Evolutionary conservation across 2,888 invertebrate species (phyloP), one percentile per base, ranked within the genome.

Genomic region (Sphinx pinastri): DNA sequence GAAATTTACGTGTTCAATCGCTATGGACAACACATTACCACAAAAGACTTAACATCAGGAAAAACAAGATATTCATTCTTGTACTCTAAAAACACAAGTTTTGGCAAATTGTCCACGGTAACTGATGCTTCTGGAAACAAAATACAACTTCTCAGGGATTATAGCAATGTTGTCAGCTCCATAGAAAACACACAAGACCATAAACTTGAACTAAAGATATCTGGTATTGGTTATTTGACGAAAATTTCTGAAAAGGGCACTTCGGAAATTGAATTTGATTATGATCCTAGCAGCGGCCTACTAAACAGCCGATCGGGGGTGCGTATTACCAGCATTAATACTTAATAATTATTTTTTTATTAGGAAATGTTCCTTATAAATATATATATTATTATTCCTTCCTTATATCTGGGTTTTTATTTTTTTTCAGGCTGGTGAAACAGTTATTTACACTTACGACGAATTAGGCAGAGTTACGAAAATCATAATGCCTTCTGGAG

Each of bases 11-110:
- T 98, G 0, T 98, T 98, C 89, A 98, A 98, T 90, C 95, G 98
- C 45, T 98, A 98, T 84, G 99, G 99, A 0, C 99, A 99, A 88
- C 99, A 99, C 89, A 97, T 98, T 45, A 97, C 97, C 45, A 99
- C 99, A 2, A 98, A 97, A 87, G 99, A 99, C 89, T 94, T 99
- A 72, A 97, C 99, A 66, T 99, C 99, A n/a, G 98, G 98, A 67
- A 98, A 98, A 90, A 97, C 97, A 7, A 95, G 98, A 86, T 99
- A 99, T 89, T 98, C 98, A 67, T 99, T 99, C 94, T 95, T 99
- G 38, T 99, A 99, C 94, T 99, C 98, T 67, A 99, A 99, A 84
- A 99, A 98, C 86, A 98, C 98, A 10, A 98, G 98, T 85, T 99
- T 98, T 81, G 99, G 99, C 0, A 98, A 98, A 84, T 93, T 99